Evolutionary conservation across 2,113 vertebrate species (phyloP).

Genomic region (Ceyx melanurus): DNA sequence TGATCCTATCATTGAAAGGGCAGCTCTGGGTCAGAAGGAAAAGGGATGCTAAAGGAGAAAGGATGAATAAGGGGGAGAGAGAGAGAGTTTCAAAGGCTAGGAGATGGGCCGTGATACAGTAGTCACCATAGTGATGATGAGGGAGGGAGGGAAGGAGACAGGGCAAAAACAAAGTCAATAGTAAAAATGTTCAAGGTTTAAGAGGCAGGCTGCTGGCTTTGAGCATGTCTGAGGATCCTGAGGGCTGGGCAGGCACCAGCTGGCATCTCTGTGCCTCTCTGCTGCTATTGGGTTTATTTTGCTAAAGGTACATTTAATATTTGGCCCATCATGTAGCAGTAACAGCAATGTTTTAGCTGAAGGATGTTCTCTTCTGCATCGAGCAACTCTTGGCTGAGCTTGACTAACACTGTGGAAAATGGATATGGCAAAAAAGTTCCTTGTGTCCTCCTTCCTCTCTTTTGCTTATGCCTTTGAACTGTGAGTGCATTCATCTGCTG

Average conservation of each 20-base stretch:
- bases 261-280: neutral
- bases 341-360: neutral
- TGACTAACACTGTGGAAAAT: neutral
- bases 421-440: neutral
- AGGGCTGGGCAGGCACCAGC: neutral
- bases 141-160: slow-evolving; percentile 4
- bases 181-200: slow-evolving; percentile 8
- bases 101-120: neutral
- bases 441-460: neutral
- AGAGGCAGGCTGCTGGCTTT: neutral
- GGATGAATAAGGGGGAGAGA: neutral
- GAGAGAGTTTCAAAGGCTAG: neutral
- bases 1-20: slow-evolving; percentile 30
- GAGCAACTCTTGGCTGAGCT: neutral
- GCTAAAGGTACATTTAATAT: neutral
- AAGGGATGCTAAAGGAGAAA: slow-evolving; percentile 8
- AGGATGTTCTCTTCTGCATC: neutral
- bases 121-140: slow-evolving; percentile 56
- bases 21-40: slow-evolving; percentile 3
- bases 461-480: neutral
- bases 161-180: neutral
- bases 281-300: neutral
- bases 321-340: neutral
- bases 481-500: neutral
- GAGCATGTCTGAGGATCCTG: neutral